phyloP scores from a whole-genome alignment of 2,888 invertebrate genomes.

The Agrochola lota region DNA sequence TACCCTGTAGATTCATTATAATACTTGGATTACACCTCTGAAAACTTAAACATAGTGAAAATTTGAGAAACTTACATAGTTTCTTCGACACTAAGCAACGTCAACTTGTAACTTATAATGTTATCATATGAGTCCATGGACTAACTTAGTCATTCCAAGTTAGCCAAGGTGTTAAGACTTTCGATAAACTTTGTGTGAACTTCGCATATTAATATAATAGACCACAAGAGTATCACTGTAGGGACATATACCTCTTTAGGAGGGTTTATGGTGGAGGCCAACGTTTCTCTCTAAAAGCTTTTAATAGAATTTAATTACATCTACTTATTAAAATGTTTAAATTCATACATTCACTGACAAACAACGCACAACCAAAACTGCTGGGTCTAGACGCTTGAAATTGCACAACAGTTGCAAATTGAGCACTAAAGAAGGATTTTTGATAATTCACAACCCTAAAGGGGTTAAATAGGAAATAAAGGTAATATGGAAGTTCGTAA shows the following conservation, averaged over 20 bases:
- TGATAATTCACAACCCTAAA: neutral
- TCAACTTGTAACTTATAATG: slow-evolving; percentile 60
- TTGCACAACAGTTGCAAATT: neutral
- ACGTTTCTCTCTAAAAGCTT: slow-evolving; percentile 11
- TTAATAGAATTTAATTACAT: neutral
- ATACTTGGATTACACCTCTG: slow-evolving; percentile 8
- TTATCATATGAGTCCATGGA: slow-evolving; percentile 65
- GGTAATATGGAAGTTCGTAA: neutral
- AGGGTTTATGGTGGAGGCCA: too few species aligned
- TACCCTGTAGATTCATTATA: slow-evolving; percentile 19
- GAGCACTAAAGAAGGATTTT: neutral
- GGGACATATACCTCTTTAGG: slow-evolving; percentile 5
- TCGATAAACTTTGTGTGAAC: slow-evolving; percentile 51
- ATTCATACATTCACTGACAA: neutral
- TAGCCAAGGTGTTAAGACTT: slow-evolving; percentile 50
- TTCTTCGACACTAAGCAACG: slow-evolving; percentile 43
- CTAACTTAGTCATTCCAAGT: slow-evolving; percentile 68
- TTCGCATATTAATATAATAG: slow-evolving; percentile 46
- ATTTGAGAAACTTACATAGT: slow-evolving; percentile 22
- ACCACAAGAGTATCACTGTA: slow-evolving; percentile 7
- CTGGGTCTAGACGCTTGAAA: neutral
- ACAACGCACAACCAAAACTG: neutral
- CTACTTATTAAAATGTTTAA: neutral
- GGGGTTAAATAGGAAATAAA: neutral
- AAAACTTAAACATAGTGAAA: neutral